Conservation (phyloP, 2,888 invertebrate genomes). For the Orchesellides sinensis region DNA sequence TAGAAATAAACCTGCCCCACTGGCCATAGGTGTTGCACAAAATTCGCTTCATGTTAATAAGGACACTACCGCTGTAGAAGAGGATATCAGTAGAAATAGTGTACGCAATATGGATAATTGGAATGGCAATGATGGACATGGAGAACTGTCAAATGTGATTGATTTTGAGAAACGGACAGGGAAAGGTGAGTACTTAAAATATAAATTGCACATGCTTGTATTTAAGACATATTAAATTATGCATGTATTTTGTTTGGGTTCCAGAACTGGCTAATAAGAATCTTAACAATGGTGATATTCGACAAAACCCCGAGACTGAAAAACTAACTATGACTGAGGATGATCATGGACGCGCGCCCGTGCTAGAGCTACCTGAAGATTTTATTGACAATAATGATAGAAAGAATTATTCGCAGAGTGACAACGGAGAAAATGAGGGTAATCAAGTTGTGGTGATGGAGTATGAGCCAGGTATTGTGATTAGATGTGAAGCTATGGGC, state of each 20-base stretch:
- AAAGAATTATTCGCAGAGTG: not conserved
- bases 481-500: slow-evolving; percentile 87
- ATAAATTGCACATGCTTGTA: no score
- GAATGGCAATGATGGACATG: no score
- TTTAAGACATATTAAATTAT: no score
- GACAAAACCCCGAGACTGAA: slow-evolving; percentile 27
- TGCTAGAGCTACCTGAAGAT: slow-evolving; percentile 19
- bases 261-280: no score
- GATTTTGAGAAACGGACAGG: no score
- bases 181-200: no score
- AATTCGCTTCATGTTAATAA: not conserved
- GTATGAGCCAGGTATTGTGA: slow-evolving; percentile 40
- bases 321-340: not conserved
- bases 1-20: not conserved
- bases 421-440: not conserved
- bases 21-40: not conserved
- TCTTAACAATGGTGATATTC: slow-evolving; percentile 22
- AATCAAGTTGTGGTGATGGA: not conserved
- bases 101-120: no score
- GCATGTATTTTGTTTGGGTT: no score
- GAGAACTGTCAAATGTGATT: no score
- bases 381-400: not conserved
- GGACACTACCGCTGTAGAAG: not conserved
- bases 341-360: not conserved
- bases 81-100: no score